Conservation (phyloP, 2,113 vertebrate genomes). For the Puffinus mauretanicus region DNA sequence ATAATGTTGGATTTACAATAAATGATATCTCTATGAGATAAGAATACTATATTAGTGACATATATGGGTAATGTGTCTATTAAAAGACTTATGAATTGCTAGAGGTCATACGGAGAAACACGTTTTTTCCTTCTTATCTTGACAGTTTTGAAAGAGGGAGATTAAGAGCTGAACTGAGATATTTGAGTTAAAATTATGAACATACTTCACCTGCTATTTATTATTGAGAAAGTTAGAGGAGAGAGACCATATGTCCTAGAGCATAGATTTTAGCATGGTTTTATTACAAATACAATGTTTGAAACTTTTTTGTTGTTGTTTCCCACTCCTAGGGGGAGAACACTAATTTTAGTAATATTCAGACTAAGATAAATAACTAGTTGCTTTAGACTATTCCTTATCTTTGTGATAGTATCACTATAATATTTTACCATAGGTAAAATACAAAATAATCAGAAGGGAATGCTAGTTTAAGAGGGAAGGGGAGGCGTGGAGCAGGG, state of each 20-base stretch:
- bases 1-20: background rate
- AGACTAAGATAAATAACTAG: background rate
- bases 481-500: background rate
- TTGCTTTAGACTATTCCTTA: background rate
- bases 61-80: background rate
- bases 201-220: background rate
- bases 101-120: constrained; percentile 2
- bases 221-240: background rate
- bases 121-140: background rate
- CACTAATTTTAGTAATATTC: background rate
- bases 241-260: background rate
- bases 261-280: background rate
- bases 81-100: background rate
- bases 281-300: background rate
- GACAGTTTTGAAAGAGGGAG: constrained; percentile 7
- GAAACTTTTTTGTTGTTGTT: background rate
- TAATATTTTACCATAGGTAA: background rate
- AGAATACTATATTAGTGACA: background rate
- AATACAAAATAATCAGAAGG: background rate
- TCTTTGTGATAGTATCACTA: background rate
- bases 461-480: background rate
- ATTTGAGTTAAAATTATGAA: constrained; percentile 3
- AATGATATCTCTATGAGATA: background rate
- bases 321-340: background rate
- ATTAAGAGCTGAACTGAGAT: constrained; percentile 8